Conservation (phyloP, 2,113 vertebrate genomes). For the Falcunculus frontatus region DNA sequence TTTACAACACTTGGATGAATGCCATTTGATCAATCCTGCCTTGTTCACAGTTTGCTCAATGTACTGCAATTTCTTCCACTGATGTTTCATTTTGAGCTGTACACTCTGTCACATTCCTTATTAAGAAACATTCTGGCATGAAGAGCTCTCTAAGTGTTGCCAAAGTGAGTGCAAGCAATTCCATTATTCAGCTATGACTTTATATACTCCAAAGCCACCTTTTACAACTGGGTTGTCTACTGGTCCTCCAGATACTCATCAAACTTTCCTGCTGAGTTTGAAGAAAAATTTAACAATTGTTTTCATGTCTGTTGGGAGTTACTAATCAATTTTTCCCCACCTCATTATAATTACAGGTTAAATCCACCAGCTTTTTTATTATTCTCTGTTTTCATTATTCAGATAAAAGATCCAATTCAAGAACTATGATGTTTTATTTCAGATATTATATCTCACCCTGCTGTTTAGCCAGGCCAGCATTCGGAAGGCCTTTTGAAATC, state of each 20-base stretch:
- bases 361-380: neutral
- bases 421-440: neutral
- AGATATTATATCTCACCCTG: neutral
- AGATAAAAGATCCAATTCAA: neutral
- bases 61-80: neutral
- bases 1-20: neutral
- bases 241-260: neutral
- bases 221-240: neutral
- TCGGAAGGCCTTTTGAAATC: neutral
- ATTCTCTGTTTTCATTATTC: neutral
- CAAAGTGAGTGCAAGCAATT: neutral
- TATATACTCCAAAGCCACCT: neutral
- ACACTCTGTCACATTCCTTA: neutral
- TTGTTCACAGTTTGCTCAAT: neutral
- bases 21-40: neutral
- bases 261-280: neutral
- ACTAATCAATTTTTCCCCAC: neutral
- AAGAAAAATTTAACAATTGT: neutral
- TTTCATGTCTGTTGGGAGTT: neutral
- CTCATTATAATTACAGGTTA: neutral
- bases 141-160: neutral
- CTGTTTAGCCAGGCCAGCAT: neutral
- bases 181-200: neutral
- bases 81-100: neutral
- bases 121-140: neutral